Conservation (phyloP, 2,888 invertebrate species). For the Amorpha juglandis region DNA sequence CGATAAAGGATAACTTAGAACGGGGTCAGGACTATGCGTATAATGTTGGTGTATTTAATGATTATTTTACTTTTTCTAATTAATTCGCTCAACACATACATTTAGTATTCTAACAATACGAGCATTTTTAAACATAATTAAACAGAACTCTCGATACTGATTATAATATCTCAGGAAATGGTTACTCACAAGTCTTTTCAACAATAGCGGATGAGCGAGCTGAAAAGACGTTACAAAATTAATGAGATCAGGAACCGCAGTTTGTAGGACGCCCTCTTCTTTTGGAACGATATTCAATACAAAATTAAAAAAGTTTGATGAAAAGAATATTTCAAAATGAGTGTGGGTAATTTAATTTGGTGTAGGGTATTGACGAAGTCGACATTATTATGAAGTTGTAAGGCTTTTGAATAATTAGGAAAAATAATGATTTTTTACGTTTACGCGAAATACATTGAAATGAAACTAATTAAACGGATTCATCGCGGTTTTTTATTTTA, state of each 20-base stretch:
- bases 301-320: slow-evolving; percentile 58
- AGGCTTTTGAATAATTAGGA: not conserved
- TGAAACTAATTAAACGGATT: no score
- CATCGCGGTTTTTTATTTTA: no score
- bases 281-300: slow-evolving; percentile 43
- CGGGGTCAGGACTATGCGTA: no score
- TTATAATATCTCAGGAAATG: not conserved
- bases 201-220: slow-evolving; percentile 28
- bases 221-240: slow-evolving; percentile 26
- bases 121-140: not conserved
- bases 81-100: no score
- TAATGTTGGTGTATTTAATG: no score
- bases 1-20: no score
- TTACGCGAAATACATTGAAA: no score
- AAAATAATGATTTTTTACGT: no score
- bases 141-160: slow-evolving; percentile 8
- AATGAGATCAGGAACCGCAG: slow-evolving; percentile 24
- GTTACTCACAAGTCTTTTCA: slow-evolving; percentile 9
- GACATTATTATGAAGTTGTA: not conserved
- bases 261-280: slow-evolving; percentile 41
- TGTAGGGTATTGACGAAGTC: not conserved
- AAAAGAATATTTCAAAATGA: slow-evolving; percentile 32
- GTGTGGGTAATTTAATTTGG: not conserved
- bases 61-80: no score
- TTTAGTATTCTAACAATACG: not conserved